Evolutionary conservation across 2,888 invertebrate species (phyloP), one percentile per base, ranked within the genome.

Genomic region (Neelides folsomi): DNA sequence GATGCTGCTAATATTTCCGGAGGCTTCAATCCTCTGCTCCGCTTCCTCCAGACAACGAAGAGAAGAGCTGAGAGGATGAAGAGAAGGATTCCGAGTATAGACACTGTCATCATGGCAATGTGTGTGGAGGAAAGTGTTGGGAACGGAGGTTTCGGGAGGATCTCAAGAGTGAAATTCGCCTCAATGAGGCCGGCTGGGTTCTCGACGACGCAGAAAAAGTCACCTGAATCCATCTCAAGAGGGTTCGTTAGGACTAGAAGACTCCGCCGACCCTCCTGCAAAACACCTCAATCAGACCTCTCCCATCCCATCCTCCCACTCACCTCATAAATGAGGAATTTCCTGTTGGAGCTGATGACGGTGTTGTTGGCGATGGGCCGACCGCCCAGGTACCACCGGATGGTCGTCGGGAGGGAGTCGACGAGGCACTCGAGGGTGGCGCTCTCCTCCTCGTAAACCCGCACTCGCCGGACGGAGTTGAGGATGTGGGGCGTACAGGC

Each of bases 311-410:
- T 39, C 13, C 19, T 42, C 42, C 42, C 19, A 38, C 47, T 49
- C 52, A 62, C 64, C 59, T 62, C 62, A 37, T 53, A 54, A 27
- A 64, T 64, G 53, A 60, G 49, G 38, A 59, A 62, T 54, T 63
- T 54, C 52, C 58, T 45, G 40, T 43, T 53, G 57, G 56, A 62
- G 40, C 57, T 58, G 41, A 58, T 55, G 34, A 59, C 49, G 47
- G 83, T 83, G 66, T 83, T 83, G 69, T 88, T 88, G 49, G 78
- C 73, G 56, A 89, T 75, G 53, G 81, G 73, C 45, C 83, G 77
- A 0, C 87, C 86, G 67, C 86, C 85, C 82, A 84, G 86, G 68
- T 83, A 86, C 90, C 90, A 90, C 66, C 81, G 83, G 55, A 90
- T 79, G 59, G 75, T 78, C 0, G 90, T 83, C 0, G 90, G 90